Base-by-base conservation (phyloP, 2,113 vertebrate genomes). In the Pantherophis guttatus region DNA sequence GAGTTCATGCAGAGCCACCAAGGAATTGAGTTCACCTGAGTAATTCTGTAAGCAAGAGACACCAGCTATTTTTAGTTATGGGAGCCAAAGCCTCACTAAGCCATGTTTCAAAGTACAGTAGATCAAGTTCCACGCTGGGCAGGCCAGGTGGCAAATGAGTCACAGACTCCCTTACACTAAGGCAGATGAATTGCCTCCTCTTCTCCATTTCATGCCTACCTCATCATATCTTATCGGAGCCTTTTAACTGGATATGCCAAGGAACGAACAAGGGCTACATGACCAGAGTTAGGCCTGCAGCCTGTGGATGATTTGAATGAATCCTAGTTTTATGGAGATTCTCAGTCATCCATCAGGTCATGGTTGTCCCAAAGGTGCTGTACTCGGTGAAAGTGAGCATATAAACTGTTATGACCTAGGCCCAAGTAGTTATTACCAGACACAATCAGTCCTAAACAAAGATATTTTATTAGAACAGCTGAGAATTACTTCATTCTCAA, bases 1-100 rank as follows among this genome's bases (percentile, higher is more conserved):
- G 90, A 99, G 97, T 96, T 99, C 99, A 3, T 99, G 99, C 86
- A 99, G 97, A 89, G 99, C 99, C 88, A 99, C 99, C 95, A 99
- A 97, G 58, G 98, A 99, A 97, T 99, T 99, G 13, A 99, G 98
- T 97, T 99, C 99, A 96, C 98, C 98, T 93, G 99, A 99, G 97
- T 98, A 99, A 98, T 99, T 99, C 99, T 99, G 93, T 4, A 92
- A 86, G 29, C 86, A 70, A 13, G 94, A 54, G 94, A 95, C 91
- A 50, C 87, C 21, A 4, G 95, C 39, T 33, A 90, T 50, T 50
- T 44, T 33, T 70, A 13, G 53, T 15, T 24, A 39, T 15, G 57
- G 33, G 21, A 90, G 12, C 21, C 70, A 53, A 62, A 52, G 1
- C 17, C 33, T 26, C 2, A 6, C 11, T 1, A 21, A 44, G 65